Base-by-base conservation (phyloP, 2,888 invertebrate species). In the Eilema caniola region DNA sequence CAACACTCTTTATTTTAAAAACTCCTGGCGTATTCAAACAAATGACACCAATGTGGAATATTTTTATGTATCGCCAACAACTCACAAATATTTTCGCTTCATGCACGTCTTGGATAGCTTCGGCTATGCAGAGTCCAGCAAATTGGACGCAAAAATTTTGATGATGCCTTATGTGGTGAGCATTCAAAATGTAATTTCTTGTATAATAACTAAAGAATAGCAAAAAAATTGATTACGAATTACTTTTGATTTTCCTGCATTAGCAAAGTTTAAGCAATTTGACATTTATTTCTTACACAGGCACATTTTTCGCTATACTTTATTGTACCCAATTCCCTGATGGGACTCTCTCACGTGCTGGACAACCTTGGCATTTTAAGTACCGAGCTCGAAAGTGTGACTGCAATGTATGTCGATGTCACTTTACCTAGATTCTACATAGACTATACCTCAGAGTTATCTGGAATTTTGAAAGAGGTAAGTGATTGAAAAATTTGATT, bases 401-500 rank as follows among this genome's bases (percentile, higher is more conserved):
- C 5, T 10, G 8, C 7, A 16, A 41, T 0, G 16, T 25, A 33
- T 25, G 24, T 62, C 10, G 16, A 41, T 16, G 62, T 62, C 62
- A 41, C 41, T 41, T 25, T 62, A 24, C 62, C 62, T 3, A 62
- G 41, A 10, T 62, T 62, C 41, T 41, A 62, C 24, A 20, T 62
- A 16, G 41, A 62, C 41, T 62, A 62, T 25, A 62, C 62, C 1
- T 62, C 62, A 62, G 16, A 41, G 14, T 16, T 62, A 25, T 25
- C 41, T 16, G 62, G 62, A 16, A 37, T 62, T 8, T 41, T 62
- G 41, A 62, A 62, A 25, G 41, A 41, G 62, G 62, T 62, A 62
- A 41, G 12, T 62, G 11, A 23, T 0, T 23, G 12, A 33, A 3
- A n/a, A 8, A 24, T 11, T 24, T 24, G 14, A 14, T 7, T 57